A percentile compares a stretch with the other conserved stretches of the same genome.
These are phyloP conservation scores for Peromyscus polionotus DNA, from an alignment of 2,113 vertebrate genomes.

Conservation along the genomic window DNA sequence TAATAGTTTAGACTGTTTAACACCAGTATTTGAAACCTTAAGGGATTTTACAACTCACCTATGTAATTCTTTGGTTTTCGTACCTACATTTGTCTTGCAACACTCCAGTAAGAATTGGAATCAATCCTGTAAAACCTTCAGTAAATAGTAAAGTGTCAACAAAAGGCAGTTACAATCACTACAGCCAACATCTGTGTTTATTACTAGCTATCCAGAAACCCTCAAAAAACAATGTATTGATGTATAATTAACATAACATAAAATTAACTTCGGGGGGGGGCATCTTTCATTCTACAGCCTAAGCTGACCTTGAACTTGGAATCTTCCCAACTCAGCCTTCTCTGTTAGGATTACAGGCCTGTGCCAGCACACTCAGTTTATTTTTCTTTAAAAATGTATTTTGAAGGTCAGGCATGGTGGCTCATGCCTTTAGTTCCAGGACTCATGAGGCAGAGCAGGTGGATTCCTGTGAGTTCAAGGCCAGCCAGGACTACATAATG, in stretches of 20 bases:
- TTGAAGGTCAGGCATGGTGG: background rate
- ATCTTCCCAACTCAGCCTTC: background rate
- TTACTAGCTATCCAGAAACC: background rate
- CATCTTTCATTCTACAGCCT: background rate
- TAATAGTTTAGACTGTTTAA: background rate
- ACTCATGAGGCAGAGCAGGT: background rate
- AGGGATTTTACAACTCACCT: background rate
- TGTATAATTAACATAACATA: background rate
- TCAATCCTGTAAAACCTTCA: background rate
- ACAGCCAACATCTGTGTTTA: background rate
- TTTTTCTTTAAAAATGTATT: background rate
- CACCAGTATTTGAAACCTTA: background rate
- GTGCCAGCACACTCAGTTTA: background rate
- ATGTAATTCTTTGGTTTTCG: background rate
- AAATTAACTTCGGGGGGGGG: background rate
- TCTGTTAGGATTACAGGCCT: background rate
- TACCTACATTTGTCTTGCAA: background rate
- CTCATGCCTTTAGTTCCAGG: background rate
- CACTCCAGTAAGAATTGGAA: background rate
- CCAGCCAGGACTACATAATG: background rate
- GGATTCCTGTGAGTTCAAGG: background rate
- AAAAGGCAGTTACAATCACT: background rate
- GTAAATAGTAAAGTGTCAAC: background rate
- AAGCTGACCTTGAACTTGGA: background rate
- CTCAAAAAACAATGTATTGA: background rate